phyloP scores from a whole-genome alignment of 2,113 vertebrate genomes.

The Cochlearius cochlearius region DNA sequence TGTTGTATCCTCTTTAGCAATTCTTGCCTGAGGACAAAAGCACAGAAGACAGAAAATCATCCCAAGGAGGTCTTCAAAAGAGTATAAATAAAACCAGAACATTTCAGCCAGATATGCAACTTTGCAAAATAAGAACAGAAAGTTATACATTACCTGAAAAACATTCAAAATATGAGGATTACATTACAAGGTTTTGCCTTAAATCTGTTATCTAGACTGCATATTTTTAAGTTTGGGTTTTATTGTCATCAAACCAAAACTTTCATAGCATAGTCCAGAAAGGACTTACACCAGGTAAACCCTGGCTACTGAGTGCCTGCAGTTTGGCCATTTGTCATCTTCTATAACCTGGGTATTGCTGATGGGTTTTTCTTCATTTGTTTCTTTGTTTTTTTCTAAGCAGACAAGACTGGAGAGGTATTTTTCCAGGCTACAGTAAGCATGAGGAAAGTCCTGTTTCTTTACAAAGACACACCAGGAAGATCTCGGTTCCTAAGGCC shows the following conservation, averaged over 20 bases:
- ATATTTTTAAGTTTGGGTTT: background rate
- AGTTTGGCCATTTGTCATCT: background rate
- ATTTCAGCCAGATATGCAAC: background rate
- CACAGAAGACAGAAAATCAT: background rate
- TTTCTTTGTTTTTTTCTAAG: background rate
- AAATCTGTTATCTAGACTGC: background rate
- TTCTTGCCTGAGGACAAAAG: constrained; percentile 62
- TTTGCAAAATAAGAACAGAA: background rate
- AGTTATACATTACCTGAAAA: background rate
- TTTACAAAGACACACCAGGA: background rate
- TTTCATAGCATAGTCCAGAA: background rate
- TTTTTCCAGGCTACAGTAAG: background rate
- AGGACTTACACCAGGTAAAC: background rate
- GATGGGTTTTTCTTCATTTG: background rate
- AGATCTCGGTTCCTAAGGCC: background rate
- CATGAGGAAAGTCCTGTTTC: background rate
- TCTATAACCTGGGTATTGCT: background rate
- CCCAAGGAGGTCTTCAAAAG: background rate
- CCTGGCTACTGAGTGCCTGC: background rate
- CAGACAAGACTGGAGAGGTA: background rate
- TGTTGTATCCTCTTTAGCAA: constrained; percentile 75
- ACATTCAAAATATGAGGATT: background rate
- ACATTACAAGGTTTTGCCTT: background rate
- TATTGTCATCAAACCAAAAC: background rate
- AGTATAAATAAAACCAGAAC: background rate